phyloP scores from a whole-genome alignment of 2,888 invertebrate species.

The Mimachlamys varia region DNA sequence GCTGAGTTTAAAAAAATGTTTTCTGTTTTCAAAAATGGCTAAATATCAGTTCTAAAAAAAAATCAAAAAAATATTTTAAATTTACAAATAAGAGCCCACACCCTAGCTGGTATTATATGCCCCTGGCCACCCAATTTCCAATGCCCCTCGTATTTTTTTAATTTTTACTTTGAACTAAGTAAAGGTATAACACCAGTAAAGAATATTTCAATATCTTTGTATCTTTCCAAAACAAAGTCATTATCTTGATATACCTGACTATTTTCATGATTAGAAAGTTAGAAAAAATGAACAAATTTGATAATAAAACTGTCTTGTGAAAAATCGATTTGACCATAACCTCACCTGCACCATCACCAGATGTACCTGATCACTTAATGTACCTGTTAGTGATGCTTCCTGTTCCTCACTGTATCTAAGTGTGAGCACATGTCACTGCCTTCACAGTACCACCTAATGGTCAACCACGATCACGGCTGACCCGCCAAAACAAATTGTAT shows the following conservation, averaged over 20 bases:
- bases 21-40: neutral
- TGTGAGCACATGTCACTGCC: neutral
- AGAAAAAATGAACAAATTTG: too few species aligned
- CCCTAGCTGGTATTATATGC: too few species aligned
- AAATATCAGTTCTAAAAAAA: too few species aligned
- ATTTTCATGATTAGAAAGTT: neutral
- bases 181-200: too few species aligned
- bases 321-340: neutral
- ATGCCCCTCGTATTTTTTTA: too few species aligned
- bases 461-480: neutral
- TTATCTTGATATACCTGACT: too few species aligned
- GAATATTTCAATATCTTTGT: neutral
- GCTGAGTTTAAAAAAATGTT: neutral
- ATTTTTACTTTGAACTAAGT: too few species aligned
- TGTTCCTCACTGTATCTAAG: neutral
- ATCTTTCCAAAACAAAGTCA: neutral
- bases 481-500: neutral
- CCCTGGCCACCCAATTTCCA: too few species aligned
- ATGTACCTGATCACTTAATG: neutral
- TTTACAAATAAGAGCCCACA: too few species aligned
- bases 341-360: neutral
- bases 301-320: too few species aligned
- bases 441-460: neutral
- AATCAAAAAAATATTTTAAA: too few species aligned
- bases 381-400: conserved; percentile 1